Percentiles rank a stretch among this genome's conserved stretches.
phyloP scores from a whole-genome alignment of 2,113 vertebrate genomes.

The Onychostruthus taczanowskii region DNA sequence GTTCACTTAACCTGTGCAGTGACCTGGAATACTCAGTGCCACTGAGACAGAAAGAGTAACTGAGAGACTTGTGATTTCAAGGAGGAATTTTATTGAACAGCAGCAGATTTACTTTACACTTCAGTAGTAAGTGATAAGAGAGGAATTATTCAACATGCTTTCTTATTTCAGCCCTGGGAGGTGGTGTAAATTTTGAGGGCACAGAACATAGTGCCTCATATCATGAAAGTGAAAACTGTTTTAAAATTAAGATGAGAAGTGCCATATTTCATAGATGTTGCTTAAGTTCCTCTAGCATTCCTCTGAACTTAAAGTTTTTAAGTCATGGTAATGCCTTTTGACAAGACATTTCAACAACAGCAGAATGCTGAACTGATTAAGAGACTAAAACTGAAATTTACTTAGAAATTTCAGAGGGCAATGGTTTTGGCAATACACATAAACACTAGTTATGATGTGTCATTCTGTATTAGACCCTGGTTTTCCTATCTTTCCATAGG shows the following conservation, averaged over 20 bases:
- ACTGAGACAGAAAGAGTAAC: conserved; percentile 54
- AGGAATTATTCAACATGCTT: conserved; percentile 38
- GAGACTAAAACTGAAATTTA: conserved; percentile 30
- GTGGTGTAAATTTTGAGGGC: background rate
- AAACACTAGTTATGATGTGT: conserved; percentile 55
- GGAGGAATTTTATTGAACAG: conserved; percentile 52
- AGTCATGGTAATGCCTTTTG: background rate
- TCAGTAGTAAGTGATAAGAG: conserved; percentile 25
- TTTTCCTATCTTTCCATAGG: conserved; percentile 32
- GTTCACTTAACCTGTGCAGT: conserved; percentile 74
- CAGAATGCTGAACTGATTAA: conserved; percentile 25
- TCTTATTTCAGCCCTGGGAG: conserved; percentile 5
- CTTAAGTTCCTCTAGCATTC: background rate
- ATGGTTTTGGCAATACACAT: conserved; percentile 1
- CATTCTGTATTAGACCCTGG: conserved; percentile 35
- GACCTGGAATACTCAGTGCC: conserved; percentile 70
- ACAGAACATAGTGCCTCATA: background rate
- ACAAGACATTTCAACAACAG: background rate
- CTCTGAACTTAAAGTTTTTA: background rate
- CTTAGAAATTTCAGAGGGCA: conserved; percentile 1
- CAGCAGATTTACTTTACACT: conserved; percentile 63
- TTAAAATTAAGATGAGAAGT: conserved; percentile 33
- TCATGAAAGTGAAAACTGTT: conserved; percentile 10
- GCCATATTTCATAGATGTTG: background rate
- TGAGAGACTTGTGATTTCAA: conserved; percentile 40